A percentile compares a stretch with the other conserved stretches of the same genome.
Conservation (phyloP, 2,113 vertebrate species). For the Ictidomys tridecemlineatus region DNA sequence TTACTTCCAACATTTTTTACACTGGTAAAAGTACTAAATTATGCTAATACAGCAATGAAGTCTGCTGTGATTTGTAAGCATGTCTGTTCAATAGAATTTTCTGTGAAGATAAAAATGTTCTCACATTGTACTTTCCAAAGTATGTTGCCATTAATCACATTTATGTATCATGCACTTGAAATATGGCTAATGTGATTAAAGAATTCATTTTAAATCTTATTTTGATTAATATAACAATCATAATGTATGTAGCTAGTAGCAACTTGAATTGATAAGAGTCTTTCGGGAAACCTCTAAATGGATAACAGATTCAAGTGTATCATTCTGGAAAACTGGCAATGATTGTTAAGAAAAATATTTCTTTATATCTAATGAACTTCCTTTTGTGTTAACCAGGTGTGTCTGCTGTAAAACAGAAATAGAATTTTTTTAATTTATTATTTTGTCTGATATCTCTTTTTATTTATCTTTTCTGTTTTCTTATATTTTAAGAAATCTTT, state of each 20-base stretch:
- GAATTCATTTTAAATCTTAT: too few relatives aligned
- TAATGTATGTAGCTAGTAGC: neutral
- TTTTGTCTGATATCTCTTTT: neutral
- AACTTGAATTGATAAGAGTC: neutral
- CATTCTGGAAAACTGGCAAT: neutral
- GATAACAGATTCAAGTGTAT: neutral
- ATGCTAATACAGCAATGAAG: neutral
- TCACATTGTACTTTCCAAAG: too few relatives aligned
- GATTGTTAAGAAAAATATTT: neutral
- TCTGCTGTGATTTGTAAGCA: neutral
- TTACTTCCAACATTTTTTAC: neutral
- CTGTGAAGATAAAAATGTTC: too few relatives aligned
- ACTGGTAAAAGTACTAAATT: neutral
- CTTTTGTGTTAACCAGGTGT: neutral
- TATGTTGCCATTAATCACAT: too few relatives aligned
- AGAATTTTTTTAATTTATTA: neutral
- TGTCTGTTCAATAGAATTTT: neutral
- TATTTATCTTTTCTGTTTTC: neutral
- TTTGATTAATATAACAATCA: too few relatives aligned
- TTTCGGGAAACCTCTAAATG: neutral
- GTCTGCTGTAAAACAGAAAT: neutral
- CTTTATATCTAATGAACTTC: neutral
- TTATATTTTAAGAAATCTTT: neutral
- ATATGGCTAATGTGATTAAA: too few relatives aligned
- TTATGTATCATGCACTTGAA: too few relatives aligned